Base-by-base conservation (phyloP, 2,113 vertebrate species). In the Gopherus flavomarginatus region DNA sequence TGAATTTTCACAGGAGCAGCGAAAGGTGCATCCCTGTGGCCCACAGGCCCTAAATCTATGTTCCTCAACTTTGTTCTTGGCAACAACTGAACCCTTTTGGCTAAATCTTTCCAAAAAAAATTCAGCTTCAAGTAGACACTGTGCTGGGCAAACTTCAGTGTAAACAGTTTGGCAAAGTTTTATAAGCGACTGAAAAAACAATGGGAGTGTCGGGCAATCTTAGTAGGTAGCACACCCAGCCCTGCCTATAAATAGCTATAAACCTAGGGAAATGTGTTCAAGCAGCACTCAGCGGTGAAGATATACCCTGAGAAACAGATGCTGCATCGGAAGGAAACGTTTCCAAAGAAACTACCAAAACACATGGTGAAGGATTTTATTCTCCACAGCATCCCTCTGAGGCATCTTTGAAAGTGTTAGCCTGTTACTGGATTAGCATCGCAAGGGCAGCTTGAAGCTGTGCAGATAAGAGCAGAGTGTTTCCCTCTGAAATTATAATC, bases 401-500 rank as follows among this genome's bases (percentile, higher is more conserved):
- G 0, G 3, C 86, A 83, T 93, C 87, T n/a, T 69, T 65, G 59
- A n/a, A 69, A 44, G 87, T 13, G 5, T 86, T 91, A 3, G 2
- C 17, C 42, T 72, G 82, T 92, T 53, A 31, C 72, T 77, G 85
- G 86, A 96, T 97, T 97, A 96, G 93, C 88, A 22, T 95, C 90
- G 87, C 88, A 95, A 93, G 86, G 94, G 78, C 72, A 83, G 75
- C 35, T 97, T 89, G 87, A 92, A 96, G 85, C 83, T 85, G 2
- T 54, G 88, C 94, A 1, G 89, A 59, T 95, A 95, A 91, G 83
- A 92, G 83, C 47, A 29, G 88, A 87, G 72, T 79, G 49, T 97
- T 96, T 96, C 94, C 96, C 95, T 92, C 83, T 94, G 54, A 92
- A 97, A 87, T 93, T 95, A 87, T 59, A 92, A 93, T 93, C 3